Evolutionary conservation across 2,113 vertebrate species (phyloP).

Genomic region (Phaethornis superciliosus): DNA sequence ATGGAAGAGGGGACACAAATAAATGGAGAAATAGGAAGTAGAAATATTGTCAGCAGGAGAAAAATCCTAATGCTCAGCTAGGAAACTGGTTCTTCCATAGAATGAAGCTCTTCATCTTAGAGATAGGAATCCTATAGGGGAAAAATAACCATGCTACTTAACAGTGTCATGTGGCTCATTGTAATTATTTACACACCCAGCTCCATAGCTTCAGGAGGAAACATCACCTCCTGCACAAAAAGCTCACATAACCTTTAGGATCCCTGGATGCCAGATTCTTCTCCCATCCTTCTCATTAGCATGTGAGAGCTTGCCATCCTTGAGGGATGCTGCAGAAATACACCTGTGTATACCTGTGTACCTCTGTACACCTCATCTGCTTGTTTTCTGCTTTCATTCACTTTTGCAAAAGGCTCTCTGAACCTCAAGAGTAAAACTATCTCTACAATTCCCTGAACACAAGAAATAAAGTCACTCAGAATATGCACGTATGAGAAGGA

Average conservation of each 20-base stretch:
- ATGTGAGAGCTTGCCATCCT: background rate
- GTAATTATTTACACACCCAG: background rate
- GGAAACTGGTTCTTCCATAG: background rate
- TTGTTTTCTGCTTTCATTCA: background rate
- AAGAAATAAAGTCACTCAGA: background rate
- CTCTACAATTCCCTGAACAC: background rate
- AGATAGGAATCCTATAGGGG: background rate
- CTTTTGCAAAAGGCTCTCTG: background rate
- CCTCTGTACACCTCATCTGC: background rate
- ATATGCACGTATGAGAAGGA: background rate
- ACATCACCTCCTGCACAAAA: background rate
- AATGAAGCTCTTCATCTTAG: background rate
- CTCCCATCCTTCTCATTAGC: background rate
- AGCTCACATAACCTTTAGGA: background rate
- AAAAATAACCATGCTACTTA: background rate
- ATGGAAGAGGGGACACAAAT: background rate
- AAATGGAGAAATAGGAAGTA: background rate
- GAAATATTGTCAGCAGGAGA: background rate
- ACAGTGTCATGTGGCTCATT: background rate
- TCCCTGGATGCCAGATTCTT: rapidly evolving
- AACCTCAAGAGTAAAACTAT: background rate
- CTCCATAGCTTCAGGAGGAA: background rate
- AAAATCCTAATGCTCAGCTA: background rate
- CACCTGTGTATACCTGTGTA: background rate
- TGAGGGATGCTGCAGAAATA: background rate